Evolutionary conservation across 2,797 vertebrate species (phyloP), one percentile per base, ranked within the genome.

Genomic region (Coluber constrictor): DNA sequence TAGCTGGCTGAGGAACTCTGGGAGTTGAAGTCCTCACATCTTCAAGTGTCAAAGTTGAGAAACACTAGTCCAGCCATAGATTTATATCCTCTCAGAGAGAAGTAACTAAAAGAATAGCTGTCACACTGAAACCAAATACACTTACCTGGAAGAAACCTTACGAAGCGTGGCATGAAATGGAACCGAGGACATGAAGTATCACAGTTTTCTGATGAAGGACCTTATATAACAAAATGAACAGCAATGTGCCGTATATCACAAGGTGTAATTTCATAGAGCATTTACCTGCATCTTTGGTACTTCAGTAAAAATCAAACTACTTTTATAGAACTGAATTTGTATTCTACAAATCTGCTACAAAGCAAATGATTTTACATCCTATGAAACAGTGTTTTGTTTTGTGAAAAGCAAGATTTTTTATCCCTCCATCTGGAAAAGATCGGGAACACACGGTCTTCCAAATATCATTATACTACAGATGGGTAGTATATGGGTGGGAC

Each of bases 91-190:
- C 29, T 60, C 20, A 54, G 2, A 29, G 54, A 74, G 18, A 51
- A 59, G 20, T 70, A 70, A 3, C 3, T 8, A 4, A 47, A 47
- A 37, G 20, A 66, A 5, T 91, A 10, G 86, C 59, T 92, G 89
- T 37, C 51, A 74, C 55, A 94, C 23, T 54, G 5, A 3, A 92
- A 2, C 1, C 2, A 91, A 89, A 16, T 91, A 95, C 93, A 93
- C 97, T 98, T 97, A 99, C 99, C 99, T 55, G 99, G 99, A 94
- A 99, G 96, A 97, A 99, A 99, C 90, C 99, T 96, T 94, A 99
- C 99, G 95, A 99, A 99, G 59, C 99, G 99, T 0, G 99, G 99
- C 98, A 99, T 99, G 97, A 99, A 99, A 96, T 99, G 99, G 95
- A 99, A 99, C 93, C 98, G 98, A 86, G 98, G 98, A 95, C 99